A percentile compares a stretch with the other conserved stretches of the same genome.
Conservation (phyloP, 2,113 vertebrate genomes). For the Carassius gibelio region DNA sequence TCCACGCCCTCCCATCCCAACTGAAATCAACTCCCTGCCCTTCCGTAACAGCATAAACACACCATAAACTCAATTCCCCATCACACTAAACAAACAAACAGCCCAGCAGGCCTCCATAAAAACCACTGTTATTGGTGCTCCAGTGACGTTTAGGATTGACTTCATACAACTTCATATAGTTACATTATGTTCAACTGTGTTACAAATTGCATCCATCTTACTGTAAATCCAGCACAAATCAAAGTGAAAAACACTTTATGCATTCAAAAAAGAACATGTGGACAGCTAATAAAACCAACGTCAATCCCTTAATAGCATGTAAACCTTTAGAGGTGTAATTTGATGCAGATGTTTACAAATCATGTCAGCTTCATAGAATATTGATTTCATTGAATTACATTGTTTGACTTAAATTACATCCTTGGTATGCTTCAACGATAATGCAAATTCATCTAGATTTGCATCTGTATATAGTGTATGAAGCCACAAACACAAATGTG, state of each 20-base stretch:
- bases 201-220: background rate
- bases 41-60: slow-evolving; percentile 72
- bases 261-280: background rate
- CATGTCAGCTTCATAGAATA: too few relatives aligned
- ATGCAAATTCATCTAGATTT: too few relatives aligned
- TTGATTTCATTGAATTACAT: too few relatives aligned
- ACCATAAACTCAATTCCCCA: slow-evolving; percentile 57
- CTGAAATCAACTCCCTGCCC: slow-evolving; percentile 71
- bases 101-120: background rate
- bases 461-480: too few relatives aligned
- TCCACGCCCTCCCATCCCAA: slow-evolving; percentile 67
- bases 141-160: background rate
- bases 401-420: too few relatives aligned
- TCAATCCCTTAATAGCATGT: background rate
- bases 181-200: background rate
- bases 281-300: too few relatives aligned
- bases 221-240: background rate
- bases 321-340: too few relatives aligned
- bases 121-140: background rate
- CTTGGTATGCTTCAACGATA: too few relatives aligned
- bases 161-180: background rate
- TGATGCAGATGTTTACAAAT: too few relatives aligned
- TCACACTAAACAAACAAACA: slow-evolving; percentile 51
- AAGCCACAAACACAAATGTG: too few relatives aligned
- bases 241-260: background rate